phyloP scores from a whole-genome alignment of 2,888 invertebrate species.

The Chesias legatella region DNA sequence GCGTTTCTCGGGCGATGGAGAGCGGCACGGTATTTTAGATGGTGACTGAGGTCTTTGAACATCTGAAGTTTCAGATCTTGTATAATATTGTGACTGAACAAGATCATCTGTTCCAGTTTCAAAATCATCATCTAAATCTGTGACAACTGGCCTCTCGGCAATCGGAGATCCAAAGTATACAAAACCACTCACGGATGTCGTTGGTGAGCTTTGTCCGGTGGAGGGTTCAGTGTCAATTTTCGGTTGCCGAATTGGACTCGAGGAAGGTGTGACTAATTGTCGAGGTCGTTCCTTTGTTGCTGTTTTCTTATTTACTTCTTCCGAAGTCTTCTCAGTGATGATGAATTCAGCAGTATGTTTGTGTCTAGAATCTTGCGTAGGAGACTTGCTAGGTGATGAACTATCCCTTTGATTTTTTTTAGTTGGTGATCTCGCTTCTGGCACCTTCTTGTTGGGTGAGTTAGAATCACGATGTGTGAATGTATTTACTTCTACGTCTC shows the following conservation, averaged over 20 bases:
- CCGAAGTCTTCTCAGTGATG: conserved; percentile 47
- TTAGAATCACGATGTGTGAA: conserved; percentile 30
- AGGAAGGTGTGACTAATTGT: conserved; percentile 70
- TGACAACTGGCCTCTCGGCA: conserved; percentile 48
- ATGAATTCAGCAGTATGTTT: conserved; percentile 57
- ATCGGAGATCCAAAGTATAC: conserved; percentile 62
- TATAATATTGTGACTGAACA: conserved; percentile 31
- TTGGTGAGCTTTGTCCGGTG: conserved; percentile 75
- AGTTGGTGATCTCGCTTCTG: conserved; percentile 33
- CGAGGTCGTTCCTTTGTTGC: conserved; percentile 50
- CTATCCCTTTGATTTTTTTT: conserved; percentile 43
- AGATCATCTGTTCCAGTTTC: conserved; percentile 35
- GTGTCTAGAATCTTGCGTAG: conserved; percentile 44
- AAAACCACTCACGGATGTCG: conserved; percentile 79
- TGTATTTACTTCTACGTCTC: conserved; percentile 4
- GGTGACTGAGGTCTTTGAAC: conserved; percentile 51
- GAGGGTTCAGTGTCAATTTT: conserved; percentile 59
- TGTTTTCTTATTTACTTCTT: conserved; percentile 48
- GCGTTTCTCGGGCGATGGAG: conserved; percentile 62
- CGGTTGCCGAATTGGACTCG: conserved; percentile 71
- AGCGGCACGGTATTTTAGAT: conserved; percentile 65
- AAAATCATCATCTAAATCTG: conserved; percentile 61
- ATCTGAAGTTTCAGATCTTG: conserved; percentile 41
- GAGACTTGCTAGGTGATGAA: conserved; percentile 46
- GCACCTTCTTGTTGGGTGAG: conserved; percentile 28